Evolutionary conservation across 2,797 vertebrate genomes (phyloP).

Genomic region (Sphenodon punctatus): DNA sequence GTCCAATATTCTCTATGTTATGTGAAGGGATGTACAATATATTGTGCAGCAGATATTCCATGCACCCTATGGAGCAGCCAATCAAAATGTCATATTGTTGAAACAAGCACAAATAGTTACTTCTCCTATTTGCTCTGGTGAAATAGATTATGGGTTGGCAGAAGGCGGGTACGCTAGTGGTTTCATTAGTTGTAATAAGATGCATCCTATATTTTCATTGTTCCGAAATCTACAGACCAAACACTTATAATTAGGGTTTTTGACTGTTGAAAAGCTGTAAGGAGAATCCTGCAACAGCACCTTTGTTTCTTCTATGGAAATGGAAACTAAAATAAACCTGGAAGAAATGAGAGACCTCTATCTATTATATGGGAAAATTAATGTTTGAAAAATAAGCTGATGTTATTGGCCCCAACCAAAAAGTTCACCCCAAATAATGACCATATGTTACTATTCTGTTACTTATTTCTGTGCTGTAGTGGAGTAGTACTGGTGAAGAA

Average conservation of each 20-base stretch:
- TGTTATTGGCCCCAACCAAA: background rate
- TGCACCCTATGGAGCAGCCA: conserved; percentile 35
- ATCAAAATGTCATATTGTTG: conserved; percentile 40
- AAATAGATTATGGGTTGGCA: background rate
- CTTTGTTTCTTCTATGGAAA: background rate
- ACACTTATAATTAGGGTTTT: background rate
- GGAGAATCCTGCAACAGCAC: background rate
- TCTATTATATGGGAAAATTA: background rate
- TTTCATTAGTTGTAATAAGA: background rate
- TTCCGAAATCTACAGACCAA: background rate
- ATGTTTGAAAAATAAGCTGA: fast-evolving
- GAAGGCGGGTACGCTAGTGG: conserved; percentile 13
- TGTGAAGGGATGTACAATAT: conserved; percentile 31
- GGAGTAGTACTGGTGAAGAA: background rate
- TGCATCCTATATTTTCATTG: background rate
- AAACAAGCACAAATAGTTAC: background rate
- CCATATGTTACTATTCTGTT: background rate
- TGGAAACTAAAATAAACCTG: background rate
- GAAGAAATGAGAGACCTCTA: background rate
- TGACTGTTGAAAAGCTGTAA: background rate
- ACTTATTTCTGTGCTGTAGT: background rate
- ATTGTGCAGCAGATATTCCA: conserved; percentile 49
- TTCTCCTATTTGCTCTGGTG: conserved; percentile 10
- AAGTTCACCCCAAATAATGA: background rate
- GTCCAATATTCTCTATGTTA: conserved; percentile 8